These are phyloP conservation scores for Hylaeus volcanicus DNA, from an alignment of 1,140 invertebrate species.

Conservation along the genomic window DNA sequence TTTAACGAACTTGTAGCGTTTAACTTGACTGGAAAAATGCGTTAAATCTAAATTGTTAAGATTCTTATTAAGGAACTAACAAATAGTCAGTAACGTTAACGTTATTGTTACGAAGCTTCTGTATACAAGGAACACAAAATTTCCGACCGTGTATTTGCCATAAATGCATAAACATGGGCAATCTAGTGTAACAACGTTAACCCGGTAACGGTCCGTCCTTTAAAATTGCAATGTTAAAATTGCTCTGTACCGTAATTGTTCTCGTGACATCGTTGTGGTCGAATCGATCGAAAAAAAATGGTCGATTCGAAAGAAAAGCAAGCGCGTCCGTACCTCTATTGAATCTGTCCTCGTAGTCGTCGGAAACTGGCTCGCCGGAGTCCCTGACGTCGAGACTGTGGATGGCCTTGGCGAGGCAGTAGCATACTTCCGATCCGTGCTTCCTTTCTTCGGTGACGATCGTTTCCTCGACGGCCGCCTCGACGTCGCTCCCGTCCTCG, in stretches of 20 bases:
- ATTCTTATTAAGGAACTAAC: no score
- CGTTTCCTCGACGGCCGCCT: constrained; percentile 47
- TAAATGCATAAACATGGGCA: neutral
- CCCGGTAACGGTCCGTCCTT: no score
- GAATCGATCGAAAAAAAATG: neutral
- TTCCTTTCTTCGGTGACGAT: constrained; percentile 45
- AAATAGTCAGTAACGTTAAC: no score
- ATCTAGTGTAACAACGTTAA: no score
- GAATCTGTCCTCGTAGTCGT: constrained; percentile 19
- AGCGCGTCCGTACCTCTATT: constrained; percentile 54
- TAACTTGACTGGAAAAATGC: no score
- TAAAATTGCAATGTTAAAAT: no score
- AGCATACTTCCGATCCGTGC: constrained; percentile 46
- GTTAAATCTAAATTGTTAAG: no score
- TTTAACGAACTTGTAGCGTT: no score
- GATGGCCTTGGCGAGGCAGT: constrained; percentile 62
- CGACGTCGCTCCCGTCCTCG: constrained; percentile 69
- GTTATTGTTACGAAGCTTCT: no score
- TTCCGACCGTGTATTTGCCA: no score
- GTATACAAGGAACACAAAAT: no score
- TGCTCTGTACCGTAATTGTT: no score
- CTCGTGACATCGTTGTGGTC: neutral
- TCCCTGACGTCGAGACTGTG: constrained; percentile 64
- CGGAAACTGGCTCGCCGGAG: constrained; percentile 60
- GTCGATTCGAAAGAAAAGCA: constrained; percentile 1